Base-by-base conservation (phyloP, 2,797 vertebrate species). In the Ciconia nigra region DNA sequence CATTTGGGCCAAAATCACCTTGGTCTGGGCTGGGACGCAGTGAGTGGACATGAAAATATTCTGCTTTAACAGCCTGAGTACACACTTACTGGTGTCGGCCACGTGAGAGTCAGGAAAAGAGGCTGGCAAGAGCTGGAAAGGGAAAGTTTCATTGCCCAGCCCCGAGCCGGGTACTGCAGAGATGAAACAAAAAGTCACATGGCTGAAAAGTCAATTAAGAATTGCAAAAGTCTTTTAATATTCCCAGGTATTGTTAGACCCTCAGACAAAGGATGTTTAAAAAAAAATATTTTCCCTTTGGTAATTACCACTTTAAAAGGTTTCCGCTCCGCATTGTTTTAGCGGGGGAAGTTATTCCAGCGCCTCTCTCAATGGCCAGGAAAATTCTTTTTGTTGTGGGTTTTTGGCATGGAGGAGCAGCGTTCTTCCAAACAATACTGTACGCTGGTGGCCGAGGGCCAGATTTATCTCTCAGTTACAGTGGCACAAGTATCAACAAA, bases 261-360 rank as follows among this genome's bases (percentile, higher is more conserved):
- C 46, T 54, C 54, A 66, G 85, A 93, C 82, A 92, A 91, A 96
- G 90, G 93, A 93, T 86, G 96, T 81, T 95, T 41, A 58, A 82
- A 91, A 78, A 46, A 42, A 54, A 79, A 74, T n/a, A 72, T 95
- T 84, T 95, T 93, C 93, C 83, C 90, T 72, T 71, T 4, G 19
- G 81, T 73, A 26, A 77, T 79, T 18, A 46, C 41, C 78, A 57
- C 82, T 87, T 87, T 73, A 51, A 96, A 94, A 92, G 81, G 86
- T 91, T 97, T 96, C 96, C 94, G 39, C 83, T 87, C 81, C 0
- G 0, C 74, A 93, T 96, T 97, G 95, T 96, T 95, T n/a, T 0
- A 71, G 78, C 0, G 4, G 79, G 83, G 94, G 96, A 96, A 94
- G 88, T 94, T 69, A 42, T 21, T 49, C 78, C 89, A 67, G 77